Evolutionary conservation across 2,113 vertebrate genomes (phyloP).

Genomic region (Sander lucioperca): DNA sequence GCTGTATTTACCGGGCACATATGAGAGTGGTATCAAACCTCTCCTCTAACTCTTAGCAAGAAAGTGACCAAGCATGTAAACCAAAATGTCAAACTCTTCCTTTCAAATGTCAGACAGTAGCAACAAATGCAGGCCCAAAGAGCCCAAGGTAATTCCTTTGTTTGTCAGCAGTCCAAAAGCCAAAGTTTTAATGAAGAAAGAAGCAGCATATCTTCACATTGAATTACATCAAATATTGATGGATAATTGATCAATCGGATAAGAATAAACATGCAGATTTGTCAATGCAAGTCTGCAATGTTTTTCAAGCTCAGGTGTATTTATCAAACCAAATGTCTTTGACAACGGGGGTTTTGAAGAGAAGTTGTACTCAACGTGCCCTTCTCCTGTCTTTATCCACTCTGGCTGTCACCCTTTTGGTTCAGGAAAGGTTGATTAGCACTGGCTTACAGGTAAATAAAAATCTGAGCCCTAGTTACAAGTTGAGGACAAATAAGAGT

Average conservation of each 20-base stretch:
- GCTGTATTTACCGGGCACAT: not conserved
- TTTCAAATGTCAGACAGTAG: not conserved
- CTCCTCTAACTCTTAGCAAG: too few species aligned
- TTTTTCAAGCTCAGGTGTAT: not conserved
- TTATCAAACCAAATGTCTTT: not conserved
- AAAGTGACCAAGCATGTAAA: not conserved
- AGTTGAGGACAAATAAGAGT: not conserved
- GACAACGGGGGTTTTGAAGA: not conserved
- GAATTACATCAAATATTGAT: too few species aligned
- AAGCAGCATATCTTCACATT: too few species aligned
- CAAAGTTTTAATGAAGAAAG: not conserved
- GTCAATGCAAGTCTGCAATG: not conserved
- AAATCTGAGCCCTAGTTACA: constrained; percentile 43
- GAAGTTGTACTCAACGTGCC: constrained; percentile 26
- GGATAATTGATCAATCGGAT: not conserved
- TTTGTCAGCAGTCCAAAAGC: not conserved
- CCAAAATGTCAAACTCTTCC: not conserved
- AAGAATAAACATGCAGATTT: not conserved
- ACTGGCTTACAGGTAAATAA: constrained; percentile 38
- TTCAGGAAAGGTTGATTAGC: constrained; percentile 53
- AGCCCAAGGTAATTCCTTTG: not conserved
- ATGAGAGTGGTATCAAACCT: not conserved
- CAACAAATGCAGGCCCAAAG: not conserved
- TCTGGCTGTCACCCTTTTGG: constrained; percentile 33
- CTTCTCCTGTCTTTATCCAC: constrained; percentile 42